These are phyloP conservation scores for Drosophila busckii DNA, from an alignment of 1,140 invertebrate species.

Conservation along the genomic window DNA sequence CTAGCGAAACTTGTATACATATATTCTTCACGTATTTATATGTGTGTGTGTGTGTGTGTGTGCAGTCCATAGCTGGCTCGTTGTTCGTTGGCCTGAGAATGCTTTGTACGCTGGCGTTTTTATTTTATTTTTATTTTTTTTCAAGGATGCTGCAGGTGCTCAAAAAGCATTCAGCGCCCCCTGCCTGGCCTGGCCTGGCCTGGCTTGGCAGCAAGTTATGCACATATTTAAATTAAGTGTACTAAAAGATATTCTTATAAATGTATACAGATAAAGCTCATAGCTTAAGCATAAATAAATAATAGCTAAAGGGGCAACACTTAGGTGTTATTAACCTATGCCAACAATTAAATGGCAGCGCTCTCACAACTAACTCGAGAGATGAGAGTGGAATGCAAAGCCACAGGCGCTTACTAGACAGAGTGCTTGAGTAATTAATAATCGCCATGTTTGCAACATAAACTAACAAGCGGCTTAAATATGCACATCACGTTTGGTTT, in stretches of 20 bases:
- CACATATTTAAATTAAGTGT: constrained; percentile 60
- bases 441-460: too few species aligned
- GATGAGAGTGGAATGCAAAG: too few species aligned
- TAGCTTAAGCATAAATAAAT: constrained; percentile 47
- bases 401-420: too few species aligned
- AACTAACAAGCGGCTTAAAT: too few species aligned
- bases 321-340: constrained; percentile 30
- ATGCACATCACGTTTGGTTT: constrained; percentile 54
- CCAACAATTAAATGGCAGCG: constrained; percentile 20
- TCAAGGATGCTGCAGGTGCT: constrained; percentile 61
- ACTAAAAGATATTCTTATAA: constrained; percentile 14
- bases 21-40: constrained; percentile 12
- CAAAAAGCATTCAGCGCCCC: constrained; percentile 12
- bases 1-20: constrained; percentile 8
- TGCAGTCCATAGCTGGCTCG: constrained; percentile 35
- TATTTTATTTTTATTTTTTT: constrained; percentile 25
- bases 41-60: constrained; percentile 41
- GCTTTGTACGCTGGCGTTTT: constrained; percentile 51
- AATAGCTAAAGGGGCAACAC: constrained; percentile 15
- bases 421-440: too few species aligned
- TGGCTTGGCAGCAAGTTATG: constrained; percentile 46
- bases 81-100: constrained; percentile 15
- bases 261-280: constrained; percentile 19
- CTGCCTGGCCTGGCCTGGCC: constrained; percentile 1
- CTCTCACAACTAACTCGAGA: too few species aligned